Conservation (phyloP, 2,888 invertebrate species). For the Pandemis corylana region DNA sequence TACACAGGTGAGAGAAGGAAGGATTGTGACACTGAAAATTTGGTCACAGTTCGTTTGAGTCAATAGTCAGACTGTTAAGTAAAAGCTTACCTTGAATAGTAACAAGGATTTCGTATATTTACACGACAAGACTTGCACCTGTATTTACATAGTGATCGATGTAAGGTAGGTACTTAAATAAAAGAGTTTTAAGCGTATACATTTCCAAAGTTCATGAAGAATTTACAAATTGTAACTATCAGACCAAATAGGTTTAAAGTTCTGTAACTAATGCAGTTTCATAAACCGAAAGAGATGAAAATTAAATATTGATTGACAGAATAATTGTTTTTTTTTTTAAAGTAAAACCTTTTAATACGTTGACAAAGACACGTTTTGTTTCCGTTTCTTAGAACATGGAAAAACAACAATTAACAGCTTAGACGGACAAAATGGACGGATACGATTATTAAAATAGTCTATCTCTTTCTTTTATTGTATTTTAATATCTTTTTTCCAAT, state of each 20-base stretch:
- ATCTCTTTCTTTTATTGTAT: background rate
- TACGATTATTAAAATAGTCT: background rate
- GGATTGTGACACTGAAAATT: slow-evolving; percentile 26
- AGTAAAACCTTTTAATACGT: too few species aligned
- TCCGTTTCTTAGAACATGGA: too few species aligned
- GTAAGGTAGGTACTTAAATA: too few species aligned
- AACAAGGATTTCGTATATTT: slow-evolving; percentile 17
- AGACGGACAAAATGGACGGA: background rate
- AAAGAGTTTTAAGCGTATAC: background rate
- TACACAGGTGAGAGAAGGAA: slow-evolving; percentile 3
- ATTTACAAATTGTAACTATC: too few species aligned
- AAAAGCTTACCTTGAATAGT: slow-evolving; percentile 33
- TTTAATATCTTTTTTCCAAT: slow-evolving; percentile 12
- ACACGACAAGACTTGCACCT: slow-evolving; percentile 23
- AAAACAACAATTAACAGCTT: background rate
- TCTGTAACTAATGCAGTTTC: too few species aligned
- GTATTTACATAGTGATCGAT: slow-evolving; percentile 24
- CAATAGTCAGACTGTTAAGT: slow-evolving; percentile 22
- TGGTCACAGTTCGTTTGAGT: slow-evolving; percentile 27
- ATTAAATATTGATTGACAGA: too few species aligned
- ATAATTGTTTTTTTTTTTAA: too few species aligned
- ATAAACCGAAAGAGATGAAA: too few species aligned
- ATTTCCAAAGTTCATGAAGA: too few species aligned
- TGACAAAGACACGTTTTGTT: too few species aligned
- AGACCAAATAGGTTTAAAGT: too few species aligned